phyloP scores from a whole-genome alignment of 2,888 invertebrate species.

The Andricus curvator region DNA sequence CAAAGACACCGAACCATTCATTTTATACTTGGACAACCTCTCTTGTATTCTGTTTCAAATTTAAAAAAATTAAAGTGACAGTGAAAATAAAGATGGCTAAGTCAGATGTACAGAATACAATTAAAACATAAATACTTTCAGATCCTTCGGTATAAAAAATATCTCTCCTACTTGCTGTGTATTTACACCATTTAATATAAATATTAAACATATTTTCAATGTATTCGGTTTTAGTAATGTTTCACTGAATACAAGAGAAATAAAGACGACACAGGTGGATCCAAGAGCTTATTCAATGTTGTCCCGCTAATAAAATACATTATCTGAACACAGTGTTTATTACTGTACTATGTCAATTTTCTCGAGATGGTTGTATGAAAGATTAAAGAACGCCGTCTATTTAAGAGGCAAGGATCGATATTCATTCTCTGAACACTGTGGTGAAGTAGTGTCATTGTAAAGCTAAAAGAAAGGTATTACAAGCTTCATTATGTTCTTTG shows the following conservation, averaged over 20 bases:
- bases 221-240: not conserved
- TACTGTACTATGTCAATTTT: constrained; percentile 4
- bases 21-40: no score
- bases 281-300: not conserved
- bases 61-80: no score
- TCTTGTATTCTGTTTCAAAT: no score
- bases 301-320: not conserved
- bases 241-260: not conserved
- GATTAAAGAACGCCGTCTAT: not conserved
- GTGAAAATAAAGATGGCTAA: no score
- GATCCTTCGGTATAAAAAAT: no score
- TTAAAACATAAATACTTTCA: no score
- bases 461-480: not conserved
- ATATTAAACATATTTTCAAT: no score
- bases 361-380: constrained; percentile 5
- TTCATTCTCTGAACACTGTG: not conserved
- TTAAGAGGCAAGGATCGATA: not conserved
- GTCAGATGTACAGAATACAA: no score
- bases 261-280: not conserved
- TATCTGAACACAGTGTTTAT: not conserved
- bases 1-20: no score
- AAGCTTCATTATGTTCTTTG: not conserved
- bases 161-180: no score
- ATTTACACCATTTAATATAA: no score
- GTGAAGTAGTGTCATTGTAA: not conserved